These are phyloP conservation scores for Drosophila ananassae DNA, from an alignment of 1,140 invertebrate species.

Conservation along the genomic window DNA sequence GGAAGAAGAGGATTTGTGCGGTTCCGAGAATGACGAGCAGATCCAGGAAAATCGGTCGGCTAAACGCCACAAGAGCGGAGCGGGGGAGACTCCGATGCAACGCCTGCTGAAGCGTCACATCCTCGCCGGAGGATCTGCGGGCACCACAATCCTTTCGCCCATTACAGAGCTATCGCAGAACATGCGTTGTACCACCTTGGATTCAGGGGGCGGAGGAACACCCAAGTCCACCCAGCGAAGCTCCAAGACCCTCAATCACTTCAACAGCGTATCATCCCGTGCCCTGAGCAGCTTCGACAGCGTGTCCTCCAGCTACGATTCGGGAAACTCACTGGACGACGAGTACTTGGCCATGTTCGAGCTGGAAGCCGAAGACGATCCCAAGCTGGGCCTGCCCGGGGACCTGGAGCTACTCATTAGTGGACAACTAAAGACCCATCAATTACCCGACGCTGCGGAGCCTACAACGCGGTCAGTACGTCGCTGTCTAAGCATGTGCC, in stretches of 20 bases:
- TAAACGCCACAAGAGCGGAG: slow-evolving; percentile 34
- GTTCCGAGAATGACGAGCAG: background rate
- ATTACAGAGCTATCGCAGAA: slow-evolving; percentile 63
- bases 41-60: slow-evolving; percentile 4
- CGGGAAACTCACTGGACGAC: slow-evolving; percentile 86
- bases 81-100: slow-evolving; percentile 43
- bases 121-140: slow-evolving; percentile 1
- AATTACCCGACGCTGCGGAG: slow-evolving; percentile 25
- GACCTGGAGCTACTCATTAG: slow-evolving; percentile 81
- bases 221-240: slow-evolving; percentile 54
- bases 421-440: slow-evolving; percentile 44
- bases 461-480: slow-evolving; percentile 50
- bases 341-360: slow-evolving; percentile 89
- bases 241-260: slow-evolving; percentile 20
- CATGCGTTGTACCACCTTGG: slow-evolving; percentile 40
- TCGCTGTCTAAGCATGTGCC: slow-evolving; percentile 77
- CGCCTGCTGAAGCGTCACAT: slow-evolving; percentile 54
- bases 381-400: slow-evolving; percentile 53
- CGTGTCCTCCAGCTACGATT: slow-evolving; percentile 85
- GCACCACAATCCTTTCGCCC: slow-evolving; percentile 44
- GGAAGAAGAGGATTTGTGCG: background rate
- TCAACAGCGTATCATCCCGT: slow-evolving; percentile 82
- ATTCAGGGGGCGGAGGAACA: slow-evolving; percentile 28
- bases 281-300: slow-evolving; percentile 75
- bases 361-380: slow-evolving; percentile 78